A percentile compares a stretch with the other conserved stretches of the same genome.
Conservation (phyloP, 1,140 invertebrate species). For the Caerostris darwini region DNA sequence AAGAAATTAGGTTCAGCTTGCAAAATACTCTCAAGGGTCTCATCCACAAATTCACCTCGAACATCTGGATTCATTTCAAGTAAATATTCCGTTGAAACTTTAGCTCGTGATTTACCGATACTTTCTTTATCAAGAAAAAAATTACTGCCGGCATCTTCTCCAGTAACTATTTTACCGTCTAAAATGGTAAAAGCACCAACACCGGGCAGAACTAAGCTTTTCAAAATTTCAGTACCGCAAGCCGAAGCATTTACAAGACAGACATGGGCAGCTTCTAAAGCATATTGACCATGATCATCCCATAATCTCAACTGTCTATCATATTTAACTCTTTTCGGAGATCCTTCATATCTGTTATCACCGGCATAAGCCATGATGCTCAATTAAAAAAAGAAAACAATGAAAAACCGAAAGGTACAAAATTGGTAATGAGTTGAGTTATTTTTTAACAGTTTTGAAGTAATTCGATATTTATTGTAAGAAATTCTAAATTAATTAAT, state of each 20-base stretch:
- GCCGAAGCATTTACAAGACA: conserved; percentile 97
- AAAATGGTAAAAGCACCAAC: conserved; percentile 98
- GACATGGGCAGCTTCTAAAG: conserved; percentile 93
- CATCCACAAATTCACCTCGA: conserved; percentile 94
- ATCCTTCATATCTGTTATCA: conserved; percentile 54
- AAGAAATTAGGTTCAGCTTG: conserved; percentile 94
- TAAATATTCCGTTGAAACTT: conserved; percentile 90
- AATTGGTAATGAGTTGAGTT: neutral
- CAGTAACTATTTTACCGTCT: conserved; percentile 92
- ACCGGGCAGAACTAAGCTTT: conserved; percentile 95
- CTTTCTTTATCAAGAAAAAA: conserved; percentile 71
- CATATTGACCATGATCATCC: conserved; percentile 97
- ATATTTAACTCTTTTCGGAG: conserved; percentile 73
- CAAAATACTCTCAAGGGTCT: conserved; percentile 88
- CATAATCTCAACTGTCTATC: conserved; percentile 88
- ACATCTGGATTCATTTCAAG: conserved; percentile 97
- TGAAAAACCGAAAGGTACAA: neutral
- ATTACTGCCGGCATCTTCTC: conserved; percentile 96
- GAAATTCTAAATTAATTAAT: neutral
- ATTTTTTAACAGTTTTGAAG: neutral
- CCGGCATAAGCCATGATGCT: conserved; percentile 45
- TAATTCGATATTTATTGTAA: neutral
- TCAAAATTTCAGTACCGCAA: conserved; percentile 96
- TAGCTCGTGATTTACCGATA: conserved; percentile 87
- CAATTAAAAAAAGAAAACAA: conserved; percentile 8